Evolutionary conservation across 2,888 invertebrate species (phyloP), one percentile per base, ranked within the genome.

Genomic region (Argyra leucocephala): DNA sequence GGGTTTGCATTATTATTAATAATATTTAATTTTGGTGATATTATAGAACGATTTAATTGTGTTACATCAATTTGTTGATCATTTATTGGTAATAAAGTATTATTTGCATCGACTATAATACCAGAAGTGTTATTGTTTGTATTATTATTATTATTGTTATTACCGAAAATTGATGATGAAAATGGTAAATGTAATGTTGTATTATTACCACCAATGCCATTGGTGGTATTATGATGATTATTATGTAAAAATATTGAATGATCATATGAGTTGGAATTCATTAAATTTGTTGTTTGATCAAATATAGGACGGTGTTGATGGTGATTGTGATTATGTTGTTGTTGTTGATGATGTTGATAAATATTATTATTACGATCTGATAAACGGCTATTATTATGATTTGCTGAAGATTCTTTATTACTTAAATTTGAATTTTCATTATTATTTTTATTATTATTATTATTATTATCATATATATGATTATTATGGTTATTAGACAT

Each of bases 181-280:
- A 57, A 63, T 37, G 57, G 63, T 63, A 57, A 21, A 63, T 63
- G 63, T 24, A 24, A 15, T 23, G 9, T 21, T 22, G 59, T 15
- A 58, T 58, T 15, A 31, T 31, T 5, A 31, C 10, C 31, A 31
- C 10, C 31, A 10, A 31, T 31, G 31, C 10, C 6, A 10, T 7
- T 31, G 31, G 10, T 57, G 18, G 57, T 57, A 21, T n/a, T 57
- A 23, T 57, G 22, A 57, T 57, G n/a, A 22, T 57, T n/a, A 21
- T 22, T 22, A 57, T 57, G 57, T 10, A 1, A 4, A 31, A 31
- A 31, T 31, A 31, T 10, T 31, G 12, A 10, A 31, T 31, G 48
- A 48, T 15, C 48, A 48, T 15, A 48, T 18, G 48, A 48, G 18
- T 48, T 48, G 15, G 18, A 15, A 48, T 48, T 48, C 5, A 3